phyloP scores from a whole-genome alignment of 2,888 invertebrate genomes.

The Drosophila melanocephala region DNA sequence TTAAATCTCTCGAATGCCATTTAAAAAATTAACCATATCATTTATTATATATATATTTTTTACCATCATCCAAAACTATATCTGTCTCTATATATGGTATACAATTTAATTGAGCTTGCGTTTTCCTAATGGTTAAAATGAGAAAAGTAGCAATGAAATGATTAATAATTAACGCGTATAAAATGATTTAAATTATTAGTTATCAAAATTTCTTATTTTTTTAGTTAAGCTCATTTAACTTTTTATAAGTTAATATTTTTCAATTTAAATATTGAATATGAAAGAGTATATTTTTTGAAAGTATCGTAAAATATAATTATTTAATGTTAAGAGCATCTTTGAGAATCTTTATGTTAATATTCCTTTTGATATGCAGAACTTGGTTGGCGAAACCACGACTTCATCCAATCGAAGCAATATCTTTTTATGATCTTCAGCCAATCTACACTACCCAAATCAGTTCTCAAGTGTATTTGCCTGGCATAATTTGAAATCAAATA shows the following conservation, averaged over 20 bases:
- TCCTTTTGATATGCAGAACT: background rate
- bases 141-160: background rate
- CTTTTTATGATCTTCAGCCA: background rate
- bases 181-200: background rate
- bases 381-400: background rate
- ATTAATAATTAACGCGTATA: background rate
- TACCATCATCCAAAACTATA: too few relatives aligned
- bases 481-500: slow-evolving; percentile 2
- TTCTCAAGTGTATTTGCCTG: background rate
- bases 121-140: background rate
- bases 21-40: background rate
- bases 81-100: too few relatives aligned
- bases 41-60: background rate
- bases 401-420: background rate
- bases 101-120: background rate
- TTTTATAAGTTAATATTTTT: background rate
- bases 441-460: background rate
- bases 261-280: background rate
- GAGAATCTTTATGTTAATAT: background rate
- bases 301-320: background rate
- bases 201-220: too few relatives aligned
- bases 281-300: background rate
- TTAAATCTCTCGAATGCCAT: background rate
- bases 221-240: too few relatives aligned
- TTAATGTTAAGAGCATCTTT: background rate